A percentile compares a stretch with the other conserved stretches of the same genome.
Evolutionary conservation across 2,113 vertebrate genomes (phyloP).

Genomic region (Chlamydotis undulata): DNA sequence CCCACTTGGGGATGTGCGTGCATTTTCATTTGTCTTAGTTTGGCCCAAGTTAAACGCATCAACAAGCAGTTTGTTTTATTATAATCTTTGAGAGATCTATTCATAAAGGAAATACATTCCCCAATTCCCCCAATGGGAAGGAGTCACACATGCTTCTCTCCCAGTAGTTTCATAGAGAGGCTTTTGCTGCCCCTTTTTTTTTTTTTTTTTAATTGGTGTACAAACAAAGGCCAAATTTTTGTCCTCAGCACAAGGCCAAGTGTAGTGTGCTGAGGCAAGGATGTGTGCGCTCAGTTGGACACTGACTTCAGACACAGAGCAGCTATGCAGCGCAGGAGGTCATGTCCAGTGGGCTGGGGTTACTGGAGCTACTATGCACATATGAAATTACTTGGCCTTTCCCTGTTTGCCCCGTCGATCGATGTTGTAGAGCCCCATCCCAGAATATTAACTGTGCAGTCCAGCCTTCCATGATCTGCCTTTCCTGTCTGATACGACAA

Average conservation of each 20-base stretch:
- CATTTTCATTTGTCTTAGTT: conserved; percentile 42
- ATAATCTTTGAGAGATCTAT: background rate
- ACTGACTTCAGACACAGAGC: background rate
- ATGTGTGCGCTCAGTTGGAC: background rate
- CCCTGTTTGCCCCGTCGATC: accelerated
- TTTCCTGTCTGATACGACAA: background rate
- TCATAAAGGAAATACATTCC: background rate
- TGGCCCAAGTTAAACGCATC: background rate
- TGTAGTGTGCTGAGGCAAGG: background rate
- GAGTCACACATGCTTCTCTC: background rate
- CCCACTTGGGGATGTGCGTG: background rate
- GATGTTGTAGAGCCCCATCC: background rate
- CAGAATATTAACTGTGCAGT: background rate
- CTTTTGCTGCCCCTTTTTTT: background rate
- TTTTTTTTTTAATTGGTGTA: background rate
- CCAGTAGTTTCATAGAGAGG: background rate
- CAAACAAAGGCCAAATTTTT: background rate
- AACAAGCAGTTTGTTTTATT: conserved; percentile 21
- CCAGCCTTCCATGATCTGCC: background rate
- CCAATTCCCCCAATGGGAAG: background rate
- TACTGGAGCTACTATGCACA: background rate
- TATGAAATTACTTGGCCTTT: background rate
- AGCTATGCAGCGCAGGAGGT: background rate
- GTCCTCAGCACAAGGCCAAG: background rate
- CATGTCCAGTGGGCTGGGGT: background rate